A percentile compares a stretch with the other conserved stretches of the same genome.
phyloP scores from a whole-genome alignment of 2,113 vertebrate genomes.

The Meriones unguiculatus region DNA sequence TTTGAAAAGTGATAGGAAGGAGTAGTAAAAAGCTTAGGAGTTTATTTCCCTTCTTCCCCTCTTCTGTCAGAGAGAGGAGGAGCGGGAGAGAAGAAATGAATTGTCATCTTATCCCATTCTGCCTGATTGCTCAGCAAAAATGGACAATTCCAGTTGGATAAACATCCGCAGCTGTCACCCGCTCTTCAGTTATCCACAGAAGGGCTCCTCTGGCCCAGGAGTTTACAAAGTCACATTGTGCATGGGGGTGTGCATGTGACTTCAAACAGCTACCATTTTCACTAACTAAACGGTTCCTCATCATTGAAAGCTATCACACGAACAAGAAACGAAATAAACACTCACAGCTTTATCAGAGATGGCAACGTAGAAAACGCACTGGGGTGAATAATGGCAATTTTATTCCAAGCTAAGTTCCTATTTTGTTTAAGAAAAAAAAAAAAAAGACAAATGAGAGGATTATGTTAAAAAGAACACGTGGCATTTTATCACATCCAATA shows the following conservation, averaged over 20 bases:
- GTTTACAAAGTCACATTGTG: too few relatives aligned
- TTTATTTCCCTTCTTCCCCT: not conserved
- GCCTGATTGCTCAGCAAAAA: constrained; percentile 22
- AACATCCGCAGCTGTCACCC: constrained; percentile 14
- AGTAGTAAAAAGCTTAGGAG: not conserved
- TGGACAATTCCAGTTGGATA: not conserved
- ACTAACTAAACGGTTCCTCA: not conserved
- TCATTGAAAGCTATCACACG: constrained; percentile 10
- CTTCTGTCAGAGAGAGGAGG: not conserved
- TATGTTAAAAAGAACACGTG: constrained; percentile 33
- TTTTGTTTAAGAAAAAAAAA: not conserved
- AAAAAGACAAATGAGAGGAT: constrained; percentile 76
- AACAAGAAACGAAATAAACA: constrained; percentile 79
- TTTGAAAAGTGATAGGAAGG: constrained; percentile 1
- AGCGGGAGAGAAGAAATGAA: not conserved
- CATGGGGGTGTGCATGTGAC: not conserved
- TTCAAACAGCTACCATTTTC: not conserved
- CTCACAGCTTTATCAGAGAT: constrained; percentile 96
- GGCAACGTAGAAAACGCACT: constrained; percentile 93
- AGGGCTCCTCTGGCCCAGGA: not conserved
- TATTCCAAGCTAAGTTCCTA: constrained; percentile 96
- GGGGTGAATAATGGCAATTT: constrained; percentile 89
- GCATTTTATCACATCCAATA: constrained; percentile 40
- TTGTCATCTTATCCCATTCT: not conserved
- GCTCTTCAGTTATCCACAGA: not conserved